Percentiles rank a stretch among this genome's conserved stretches.
Evolutionary conservation across 2,113 vertebrate genomes (phyloP).

Genomic region (Pholis gunnellus): DNA sequence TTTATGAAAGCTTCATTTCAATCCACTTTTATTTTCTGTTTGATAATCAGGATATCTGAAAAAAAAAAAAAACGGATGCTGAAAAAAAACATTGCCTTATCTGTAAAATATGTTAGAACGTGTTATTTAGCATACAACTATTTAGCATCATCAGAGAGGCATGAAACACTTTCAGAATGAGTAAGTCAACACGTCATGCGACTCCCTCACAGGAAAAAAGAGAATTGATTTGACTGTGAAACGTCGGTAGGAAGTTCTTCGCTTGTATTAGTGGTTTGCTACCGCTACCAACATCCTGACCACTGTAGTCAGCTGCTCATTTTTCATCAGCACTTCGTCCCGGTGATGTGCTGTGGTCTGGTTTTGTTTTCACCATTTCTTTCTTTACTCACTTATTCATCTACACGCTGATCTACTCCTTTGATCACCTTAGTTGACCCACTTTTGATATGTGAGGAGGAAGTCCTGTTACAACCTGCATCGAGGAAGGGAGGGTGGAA

Average conservation of each 20-base stretch:
- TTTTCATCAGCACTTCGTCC: background rate
- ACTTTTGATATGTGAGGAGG: background rate
- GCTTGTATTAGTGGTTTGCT: background rate
- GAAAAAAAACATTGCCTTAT: background rate
- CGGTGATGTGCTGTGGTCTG: background rate
- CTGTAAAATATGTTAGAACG: background rate
- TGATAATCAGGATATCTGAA: background rate
- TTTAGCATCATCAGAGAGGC: background rate
- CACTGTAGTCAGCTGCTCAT: background rate
- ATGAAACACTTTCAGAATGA: background rate
- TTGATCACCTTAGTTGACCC: background rate
- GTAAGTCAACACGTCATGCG: background rate
- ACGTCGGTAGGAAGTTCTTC: background rate
- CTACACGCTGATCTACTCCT: background rate
- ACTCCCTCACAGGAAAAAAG: background rate
- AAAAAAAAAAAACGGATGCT: background rate
- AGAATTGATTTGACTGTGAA: background rate
- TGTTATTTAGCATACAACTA: background rate
- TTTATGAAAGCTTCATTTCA: background rate
- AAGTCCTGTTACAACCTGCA: conserved; percentile 2
- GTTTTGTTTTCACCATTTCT: background rate
- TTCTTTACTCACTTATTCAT: background rate
- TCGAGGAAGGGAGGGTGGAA: conserved; percentile 72
- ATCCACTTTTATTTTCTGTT: background rate
- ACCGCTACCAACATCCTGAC: conserved; percentile 24